phyloP scores from a whole-genome alignment of 2,113 vertebrate species.

The Epinephelus cyanopodus region DNA sequence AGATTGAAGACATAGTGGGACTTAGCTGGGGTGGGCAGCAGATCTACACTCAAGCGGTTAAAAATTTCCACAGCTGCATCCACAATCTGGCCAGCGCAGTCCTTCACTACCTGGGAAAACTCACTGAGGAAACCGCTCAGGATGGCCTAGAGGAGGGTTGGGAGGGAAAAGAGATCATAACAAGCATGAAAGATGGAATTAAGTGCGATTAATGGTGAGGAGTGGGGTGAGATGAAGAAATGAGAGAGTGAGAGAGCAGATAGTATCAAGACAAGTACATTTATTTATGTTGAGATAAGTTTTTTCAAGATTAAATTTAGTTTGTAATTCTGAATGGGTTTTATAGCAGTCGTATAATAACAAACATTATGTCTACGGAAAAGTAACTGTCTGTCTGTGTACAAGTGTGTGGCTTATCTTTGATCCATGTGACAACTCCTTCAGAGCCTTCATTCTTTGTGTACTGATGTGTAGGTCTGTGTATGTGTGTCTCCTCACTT shows the following conservation, averaged over 20 bases:
- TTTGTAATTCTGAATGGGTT: neutral
- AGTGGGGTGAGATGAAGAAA: neutral
- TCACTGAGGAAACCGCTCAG: conserved; percentile 88
- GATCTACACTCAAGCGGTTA: conserved; percentile 89
- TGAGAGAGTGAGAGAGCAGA: neutral
- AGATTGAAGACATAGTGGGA: conserved; percentile 94
- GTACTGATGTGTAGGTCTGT: neutral
- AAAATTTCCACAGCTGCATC: conserved; percentile 92
- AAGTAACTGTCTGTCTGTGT: neutral
- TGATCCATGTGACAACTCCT: neutral
- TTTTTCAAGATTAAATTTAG: no score
- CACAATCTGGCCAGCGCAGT: conserved; percentile 85
- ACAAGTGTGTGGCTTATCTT: neutral
- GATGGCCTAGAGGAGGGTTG: conserved; percentile 83
- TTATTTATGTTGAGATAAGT: no score
- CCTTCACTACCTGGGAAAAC: conserved; percentile 85
- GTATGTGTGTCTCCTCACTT: conserved; percentile 74
- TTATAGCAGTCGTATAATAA: neutral
- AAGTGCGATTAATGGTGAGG: neutral
- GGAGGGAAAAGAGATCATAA: neutral
- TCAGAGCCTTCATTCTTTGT: neutral
- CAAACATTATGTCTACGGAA: neutral
- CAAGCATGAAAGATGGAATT: neutral
- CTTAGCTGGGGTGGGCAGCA: conserved; percentile 92
- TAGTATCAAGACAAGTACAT: neutral